phyloP scores from a whole-genome alignment of 2,888 invertebrate species.

The Trissolcus japonicus region DNA sequence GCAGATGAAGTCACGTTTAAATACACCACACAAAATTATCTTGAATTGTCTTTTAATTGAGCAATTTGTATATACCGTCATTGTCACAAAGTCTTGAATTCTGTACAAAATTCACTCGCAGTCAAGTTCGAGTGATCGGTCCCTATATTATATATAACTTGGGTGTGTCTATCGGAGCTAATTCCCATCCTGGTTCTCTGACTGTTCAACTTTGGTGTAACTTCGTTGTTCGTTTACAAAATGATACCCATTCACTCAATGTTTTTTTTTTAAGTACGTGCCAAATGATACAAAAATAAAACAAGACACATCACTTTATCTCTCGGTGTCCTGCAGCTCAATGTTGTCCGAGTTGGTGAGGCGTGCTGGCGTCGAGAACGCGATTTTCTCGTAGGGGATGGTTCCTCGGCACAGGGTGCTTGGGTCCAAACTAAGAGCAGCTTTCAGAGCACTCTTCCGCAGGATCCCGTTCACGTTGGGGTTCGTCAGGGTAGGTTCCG shows the following conservation, averaged over 20 bases:
- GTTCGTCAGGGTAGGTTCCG: slow-evolving; percentile 60
- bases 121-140: too few relatives aligned
- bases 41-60: too few relatives aligned
- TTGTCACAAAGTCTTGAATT: too few relatives aligned
- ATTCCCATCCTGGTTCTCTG: neutral
- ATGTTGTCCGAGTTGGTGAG: slow-evolving; percentile 67
- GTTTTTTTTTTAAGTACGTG: neutral
- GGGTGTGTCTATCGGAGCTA: neutral
- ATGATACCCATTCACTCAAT: neutral
- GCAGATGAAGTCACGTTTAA: too few relatives aligned
- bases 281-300: slow-evolving; percentile 14
- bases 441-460: slow-evolving; percentile 73
- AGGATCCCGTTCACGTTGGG: slow-evolving; percentile 69
- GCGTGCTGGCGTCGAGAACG: slow-evolving; percentile 68
- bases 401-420: slow-evolving; percentile 70
- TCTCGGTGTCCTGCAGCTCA: slow-evolving; percentile 64
- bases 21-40: too few relatives aligned
- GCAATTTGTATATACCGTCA: too few relatives aligned
- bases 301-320: slow-evolving; percentile 43
- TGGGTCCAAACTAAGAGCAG: slow-evolving; percentile 75
- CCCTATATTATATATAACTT: slow-evolving; percentile 3
- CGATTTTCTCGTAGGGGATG: slow-evolving; percentile 72
- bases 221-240: neutral
- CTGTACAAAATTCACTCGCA: too few relatives aligned
- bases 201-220: too few relatives aligned